phyloP scores from a whole-genome alignment of 2,113 vertebrate species.

The Chamaetylas fuelleborni region DNA sequence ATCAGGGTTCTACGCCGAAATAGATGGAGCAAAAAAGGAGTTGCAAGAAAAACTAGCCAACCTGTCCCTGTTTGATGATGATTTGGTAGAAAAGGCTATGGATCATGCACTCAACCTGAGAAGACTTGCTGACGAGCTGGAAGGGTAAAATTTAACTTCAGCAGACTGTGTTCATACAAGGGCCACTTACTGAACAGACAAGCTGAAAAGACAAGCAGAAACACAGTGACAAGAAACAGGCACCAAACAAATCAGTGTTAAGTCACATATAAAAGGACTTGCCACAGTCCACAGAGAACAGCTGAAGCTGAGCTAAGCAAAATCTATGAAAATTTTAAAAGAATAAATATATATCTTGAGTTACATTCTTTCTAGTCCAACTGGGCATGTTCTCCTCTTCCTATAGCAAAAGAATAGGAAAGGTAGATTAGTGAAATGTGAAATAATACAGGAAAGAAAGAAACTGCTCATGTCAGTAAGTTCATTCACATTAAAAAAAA shows the following conservation, averaged over 20 bases:
- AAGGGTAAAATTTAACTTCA: slow-evolving; percentile 74
- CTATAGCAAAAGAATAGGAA: not conserved
- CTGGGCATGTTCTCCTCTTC: not conserved
- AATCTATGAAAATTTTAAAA: not conserved
- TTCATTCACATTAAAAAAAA: not conserved
- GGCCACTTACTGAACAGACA: not conserved
- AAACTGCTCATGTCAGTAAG: not conserved
- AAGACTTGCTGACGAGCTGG: slow-evolving; percentile 79
- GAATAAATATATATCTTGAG: not conserved
- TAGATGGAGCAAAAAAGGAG: slow-evolving; percentile 85
- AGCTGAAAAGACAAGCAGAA: not conserved
- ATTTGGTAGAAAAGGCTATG: slow-evolving; percentile 82
- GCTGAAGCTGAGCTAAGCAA: not conserved
- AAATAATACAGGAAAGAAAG: not conserved
- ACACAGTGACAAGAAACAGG: not conserved
- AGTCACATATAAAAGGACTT: not conserved
- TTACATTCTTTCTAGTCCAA: not conserved
- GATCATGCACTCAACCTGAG: slow-evolving; percentile 81
- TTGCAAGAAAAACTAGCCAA: slow-evolving; percentile 81
- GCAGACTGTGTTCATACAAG: not conserved
- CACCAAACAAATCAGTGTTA: not conserved
- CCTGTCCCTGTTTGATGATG: slow-evolving; percentile 79
- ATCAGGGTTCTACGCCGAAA: slow-evolving; percentile 86
- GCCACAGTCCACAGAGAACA: not conserved
- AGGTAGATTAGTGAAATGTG: not conserved